Conservation (phyloP, 2,797 vertebrate genomes). For the Trachurus trachurus region DNA sequence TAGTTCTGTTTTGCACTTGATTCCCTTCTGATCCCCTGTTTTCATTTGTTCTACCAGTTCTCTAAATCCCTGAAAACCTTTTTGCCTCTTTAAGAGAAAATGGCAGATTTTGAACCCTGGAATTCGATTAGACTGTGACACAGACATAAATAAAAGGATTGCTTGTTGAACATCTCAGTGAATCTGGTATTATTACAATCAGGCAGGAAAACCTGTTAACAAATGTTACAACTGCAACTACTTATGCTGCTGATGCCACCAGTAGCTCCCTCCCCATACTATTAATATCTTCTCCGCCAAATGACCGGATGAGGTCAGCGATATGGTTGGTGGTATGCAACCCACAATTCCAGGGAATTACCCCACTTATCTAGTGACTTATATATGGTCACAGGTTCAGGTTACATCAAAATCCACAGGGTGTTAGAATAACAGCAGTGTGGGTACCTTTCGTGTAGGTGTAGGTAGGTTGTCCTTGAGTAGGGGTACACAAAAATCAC, state of each 20-base stretch:
- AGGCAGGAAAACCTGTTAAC: background rate
- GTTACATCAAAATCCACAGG: slow-evolving; percentile 12
- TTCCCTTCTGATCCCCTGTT: background rate
- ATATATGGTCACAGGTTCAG: background rate
- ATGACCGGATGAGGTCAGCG: slow-evolving; percentile 35
- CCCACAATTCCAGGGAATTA: slow-evolving; percentile 12
- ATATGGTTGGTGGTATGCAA: background rate
- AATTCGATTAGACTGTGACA: background rate
- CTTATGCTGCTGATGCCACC: background rate
- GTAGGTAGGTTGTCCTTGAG: background rate
- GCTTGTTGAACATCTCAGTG: background rate
- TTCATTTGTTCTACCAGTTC: background rate
- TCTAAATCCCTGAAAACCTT: background rate
- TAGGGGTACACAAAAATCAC: background rate
- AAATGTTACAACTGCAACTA: background rate
- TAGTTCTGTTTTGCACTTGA: background rate
- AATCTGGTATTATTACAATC: background rate
- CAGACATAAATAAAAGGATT: background rate
- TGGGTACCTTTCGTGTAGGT: background rate
- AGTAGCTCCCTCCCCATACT: slow-evolving; percentile 39
- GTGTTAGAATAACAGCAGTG: slow-evolving; percentile 18
- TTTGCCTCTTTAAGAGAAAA: background rate
- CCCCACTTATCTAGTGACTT: background rate
- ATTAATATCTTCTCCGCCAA: slow-evolving; percentile 47
- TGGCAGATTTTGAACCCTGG: background rate